Evolutionary conservation across 2,797 vertebrate species (phyloP).

Genomic region (Chiloscyllium punctatum): DNA sequence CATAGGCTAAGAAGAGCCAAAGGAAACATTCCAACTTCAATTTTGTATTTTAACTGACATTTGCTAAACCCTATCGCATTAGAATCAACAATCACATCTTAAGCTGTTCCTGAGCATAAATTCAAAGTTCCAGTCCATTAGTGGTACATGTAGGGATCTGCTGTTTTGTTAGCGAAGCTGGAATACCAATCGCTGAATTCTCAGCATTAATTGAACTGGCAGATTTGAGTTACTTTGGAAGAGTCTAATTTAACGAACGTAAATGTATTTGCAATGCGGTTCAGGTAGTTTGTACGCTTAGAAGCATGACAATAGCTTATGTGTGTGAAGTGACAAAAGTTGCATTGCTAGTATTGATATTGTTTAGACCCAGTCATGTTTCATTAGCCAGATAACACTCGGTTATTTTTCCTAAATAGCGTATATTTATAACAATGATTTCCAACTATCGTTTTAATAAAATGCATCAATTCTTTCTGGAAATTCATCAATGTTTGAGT

Average conservation of each 20-base stretch:
- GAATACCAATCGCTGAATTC: not conserved
- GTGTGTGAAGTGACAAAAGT: not conserved
- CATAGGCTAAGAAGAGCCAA: not conserved
- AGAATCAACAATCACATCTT: not conserved
- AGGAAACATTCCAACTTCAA: not conserved
- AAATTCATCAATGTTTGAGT: not conserved
- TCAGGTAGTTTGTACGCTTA: not conserved
- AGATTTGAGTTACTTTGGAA: not conserved
- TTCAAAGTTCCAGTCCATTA: slow-evolving; percentile 15
- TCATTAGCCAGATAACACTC: not conserved
- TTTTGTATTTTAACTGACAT: not conserved
- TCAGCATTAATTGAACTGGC: slow-evolving; percentile 25
- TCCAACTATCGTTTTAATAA: not conserved
- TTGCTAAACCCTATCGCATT: not conserved
- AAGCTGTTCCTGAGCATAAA: not conserved
- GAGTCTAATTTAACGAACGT: not conserved
- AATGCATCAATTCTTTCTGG: not conserved
- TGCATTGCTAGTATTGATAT: not conserved
- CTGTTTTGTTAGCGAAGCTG: not conserved
- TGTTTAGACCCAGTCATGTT: not conserved
- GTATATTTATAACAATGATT: not conserved
- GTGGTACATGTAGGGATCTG: not conserved
- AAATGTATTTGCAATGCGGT: not conserved
- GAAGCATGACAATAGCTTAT: not conserved
- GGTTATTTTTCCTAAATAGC: not conserved